Conservation (phyloP, 2,888 invertebrate species). For the Cantharis rufa region DNA sequence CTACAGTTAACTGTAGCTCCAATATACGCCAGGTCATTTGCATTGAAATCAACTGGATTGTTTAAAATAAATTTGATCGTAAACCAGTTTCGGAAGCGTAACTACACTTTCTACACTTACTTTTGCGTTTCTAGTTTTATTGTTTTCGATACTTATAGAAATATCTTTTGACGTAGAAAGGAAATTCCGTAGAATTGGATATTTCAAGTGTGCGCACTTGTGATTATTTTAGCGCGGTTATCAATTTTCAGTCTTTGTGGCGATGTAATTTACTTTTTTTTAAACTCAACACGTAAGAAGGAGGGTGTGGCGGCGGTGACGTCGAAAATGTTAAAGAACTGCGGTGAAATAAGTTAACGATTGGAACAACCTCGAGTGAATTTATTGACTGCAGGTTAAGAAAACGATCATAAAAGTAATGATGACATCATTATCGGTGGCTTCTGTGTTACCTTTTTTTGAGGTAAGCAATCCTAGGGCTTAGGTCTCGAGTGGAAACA, state of each 20-base stretch:
- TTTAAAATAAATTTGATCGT: not conserved
- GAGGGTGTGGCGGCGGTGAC: slow-evolving; percentile 3
- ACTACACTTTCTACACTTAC: not conserved
- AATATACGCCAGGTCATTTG: slow-evolving; percentile 2
- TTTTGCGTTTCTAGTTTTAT: not conserved
- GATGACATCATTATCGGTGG: not conserved
- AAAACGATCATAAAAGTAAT: not conserved
- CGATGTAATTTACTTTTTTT: not conserved
- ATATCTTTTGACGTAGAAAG: not conserved
- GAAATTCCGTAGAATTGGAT: not conserved
- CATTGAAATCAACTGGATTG: not conserved
- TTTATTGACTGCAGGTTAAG: not conserved
- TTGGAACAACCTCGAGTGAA: not conserved
- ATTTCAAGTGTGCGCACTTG: not conserved
- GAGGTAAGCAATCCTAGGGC: not conserved
- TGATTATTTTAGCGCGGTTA: not conserved
- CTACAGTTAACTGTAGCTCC: not conserved
- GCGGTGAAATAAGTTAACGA: not conserved
- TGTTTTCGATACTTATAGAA: not conserved
- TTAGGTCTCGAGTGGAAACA: not conserved
- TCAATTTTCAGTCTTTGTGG: not conserved
- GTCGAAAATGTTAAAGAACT: not conserved
- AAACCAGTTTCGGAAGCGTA: slow-evolving; percentile 1
- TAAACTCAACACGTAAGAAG: not conserved
- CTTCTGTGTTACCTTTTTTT: not conserved